phyloP scores from a whole-genome alignment of 2,113 vertebrate species.

The Malurus cyaneus region DNA sequence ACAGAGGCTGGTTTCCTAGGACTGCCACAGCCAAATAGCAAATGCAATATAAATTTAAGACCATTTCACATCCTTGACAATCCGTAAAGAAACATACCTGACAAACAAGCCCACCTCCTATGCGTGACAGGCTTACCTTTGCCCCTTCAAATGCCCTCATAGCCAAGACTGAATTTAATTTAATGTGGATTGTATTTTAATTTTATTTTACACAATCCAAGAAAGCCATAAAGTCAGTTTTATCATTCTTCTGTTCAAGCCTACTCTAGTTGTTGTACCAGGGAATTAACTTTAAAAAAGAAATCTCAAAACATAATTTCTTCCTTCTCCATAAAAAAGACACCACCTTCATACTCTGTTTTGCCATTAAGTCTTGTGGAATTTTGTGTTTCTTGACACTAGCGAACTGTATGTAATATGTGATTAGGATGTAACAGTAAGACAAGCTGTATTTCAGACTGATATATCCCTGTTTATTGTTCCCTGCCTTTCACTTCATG shows the following conservation, averaged over 20 bases:
- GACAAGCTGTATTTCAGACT: background rate
- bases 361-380: background rate
- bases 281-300: background rate
- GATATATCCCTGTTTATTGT: background rate
- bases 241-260: background rate
- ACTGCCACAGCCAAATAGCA: background rate
- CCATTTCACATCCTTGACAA: background rate
- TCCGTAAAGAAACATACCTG: background rate
- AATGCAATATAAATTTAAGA: constrained; percentile 32
- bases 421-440: background rate
- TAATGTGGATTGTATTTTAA: constrained; percentile 21
- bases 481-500: background rate
- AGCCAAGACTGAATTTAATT: constrained; percentile 29
- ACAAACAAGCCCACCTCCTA: background rate
- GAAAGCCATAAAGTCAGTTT: background rate
- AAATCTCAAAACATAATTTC: background rate
- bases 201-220: background rate
- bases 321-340: background rate
- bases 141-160: background rate
- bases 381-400: background rate
- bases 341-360: background rate
- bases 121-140: background rate
- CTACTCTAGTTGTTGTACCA: background rate
- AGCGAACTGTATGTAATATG: background rate
- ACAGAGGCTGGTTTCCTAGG: background rate